phyloP scores from a whole-genome alignment of 2,113 vertebrate genomes.

The Myiozetetes cayanensis region DNA sequence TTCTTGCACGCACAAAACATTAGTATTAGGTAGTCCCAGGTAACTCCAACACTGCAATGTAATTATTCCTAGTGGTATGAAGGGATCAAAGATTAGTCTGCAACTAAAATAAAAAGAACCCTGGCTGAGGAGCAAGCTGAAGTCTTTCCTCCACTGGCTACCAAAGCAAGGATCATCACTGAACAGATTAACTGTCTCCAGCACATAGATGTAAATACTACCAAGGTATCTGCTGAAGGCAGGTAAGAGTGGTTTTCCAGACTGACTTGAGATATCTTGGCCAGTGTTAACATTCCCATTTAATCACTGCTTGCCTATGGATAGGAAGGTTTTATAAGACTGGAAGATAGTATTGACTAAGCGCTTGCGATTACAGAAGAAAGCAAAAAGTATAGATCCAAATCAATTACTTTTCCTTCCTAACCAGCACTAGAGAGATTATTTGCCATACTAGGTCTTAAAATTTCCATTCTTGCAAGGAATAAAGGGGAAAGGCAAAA shows the following conservation, averaged over 20 bases:
- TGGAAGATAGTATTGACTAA: neutral
- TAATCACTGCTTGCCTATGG: neutral
- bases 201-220: neutral
- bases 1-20: constrained; percentile 67
- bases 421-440: neutral
- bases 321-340: neutral
- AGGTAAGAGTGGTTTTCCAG: neutral
- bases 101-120: constrained; percentile 20
- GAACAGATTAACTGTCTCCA: constrained; percentile 14
- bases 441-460: neutral
- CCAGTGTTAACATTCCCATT: neutral
- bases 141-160: constrained; percentile 13
- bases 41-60: constrained; percentile 63
- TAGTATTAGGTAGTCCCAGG: constrained; percentile 61
- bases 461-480: neutral
- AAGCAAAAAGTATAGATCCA: neutral
- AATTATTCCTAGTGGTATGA: constrained; percentile 52
- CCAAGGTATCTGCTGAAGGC: constrained; percentile 10
- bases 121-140: constrained; percentile 1
- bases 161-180: constrained; percentile 14
- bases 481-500: constrained; percentile 5
- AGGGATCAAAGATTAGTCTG: constrained; percentile 25
- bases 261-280: neutral
- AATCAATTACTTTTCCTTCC: neutral
- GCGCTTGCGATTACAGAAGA: constrained; percentile 21